Base-by-base conservation (phyloP, 2,797 vertebrate genomes). In the Cheirogaleus major region DNA sequence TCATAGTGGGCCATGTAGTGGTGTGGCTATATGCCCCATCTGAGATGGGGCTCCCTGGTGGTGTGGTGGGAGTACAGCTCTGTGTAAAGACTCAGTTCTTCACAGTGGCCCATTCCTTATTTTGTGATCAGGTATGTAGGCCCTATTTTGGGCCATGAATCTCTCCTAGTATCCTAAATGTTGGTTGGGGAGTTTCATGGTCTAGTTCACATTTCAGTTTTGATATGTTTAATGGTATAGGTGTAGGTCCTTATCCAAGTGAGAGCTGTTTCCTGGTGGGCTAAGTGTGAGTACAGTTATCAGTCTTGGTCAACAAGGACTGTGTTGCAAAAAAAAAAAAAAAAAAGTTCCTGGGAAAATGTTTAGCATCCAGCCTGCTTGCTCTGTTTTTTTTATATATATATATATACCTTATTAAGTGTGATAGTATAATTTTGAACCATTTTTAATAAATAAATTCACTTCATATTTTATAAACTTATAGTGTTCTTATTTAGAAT, bases 391-490 rank as follows among this genome's bases (percentile, higher is more conserved):
- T 50, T 50, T 50, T 52, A n/a, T n/a, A n/a, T n/a, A n/a, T n/a
- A n/a, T n/a, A n/a, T 78, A 83, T 93, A 61, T 22, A 89, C 55
- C 22, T 90, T 70, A 72, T 13, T 89, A 32, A 80, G 81, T 86
- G 61, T 81, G 61, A 55, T 69, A 87, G 43, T 61, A 35, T 45
- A 76, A 4, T 93, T 95, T 96, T 59, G 78, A 82, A 83, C 38
- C 32, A 65, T 38, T 72, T 84, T 85, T 50, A 48, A 72, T 82
- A 93, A 76, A 85, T 76, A 88, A 91, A 85, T 70, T 76, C n/a
- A 94, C 10, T 73, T 92, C 27, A 78, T 63, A 48, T 83, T 80
- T 91, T 95, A 92, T 41, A 85, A 48, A 43, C 48, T 72, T 79
- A n/a, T 25, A 78, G 1, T 92, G 32, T 73, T 89, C 63, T 86